Conservation (phyloP, 1,140 invertebrate species). For the Apolygus lucorum region DNA sequence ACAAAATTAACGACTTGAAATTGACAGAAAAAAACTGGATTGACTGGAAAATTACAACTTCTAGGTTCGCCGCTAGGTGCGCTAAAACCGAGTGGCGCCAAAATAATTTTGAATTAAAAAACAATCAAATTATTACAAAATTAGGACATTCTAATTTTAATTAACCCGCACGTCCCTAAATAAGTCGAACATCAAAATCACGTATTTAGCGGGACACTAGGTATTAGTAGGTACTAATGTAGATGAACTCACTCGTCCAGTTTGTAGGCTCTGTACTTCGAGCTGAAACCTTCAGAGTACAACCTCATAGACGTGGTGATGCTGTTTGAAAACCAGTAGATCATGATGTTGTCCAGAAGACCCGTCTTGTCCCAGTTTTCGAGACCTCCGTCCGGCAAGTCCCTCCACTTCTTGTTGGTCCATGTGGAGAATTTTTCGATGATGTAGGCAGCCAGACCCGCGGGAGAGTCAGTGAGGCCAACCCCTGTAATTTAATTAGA, state of each 20-base stretch:
- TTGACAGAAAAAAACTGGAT: neutral
- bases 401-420: conserved; percentile 49
- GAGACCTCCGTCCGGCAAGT: conserved; percentile 58
- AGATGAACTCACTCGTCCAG: conserved; percentile 40
- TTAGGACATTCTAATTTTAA: too few relatives aligned
- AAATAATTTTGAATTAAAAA: too few relatives aligned
- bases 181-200: too few relatives aligned
- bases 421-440: conserved; percentile 64
- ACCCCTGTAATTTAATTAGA: conserved; percentile 45
- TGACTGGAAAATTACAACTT: neutral
- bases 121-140: too few relatives aligned
- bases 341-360: conserved; percentile 78
- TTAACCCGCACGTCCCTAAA: too few relatives aligned
- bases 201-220: too few relatives aligned
- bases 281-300: conserved; percentile 57
- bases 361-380: conserved; percentile 58
- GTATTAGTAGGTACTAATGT: too few relatives aligned
- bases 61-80: too few relatives aligned
- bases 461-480: conserved; percentile 50
- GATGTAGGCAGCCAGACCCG: conserved; percentile 60
- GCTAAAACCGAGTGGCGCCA: too few relatives aligned
- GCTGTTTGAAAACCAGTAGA: conserved; percentile 72
- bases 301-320: conserved; percentile 67
- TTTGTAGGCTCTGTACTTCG: conserved; percentile 37
- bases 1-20: neutral